Evolutionary conservation across 92 coral and sea anemone genomes (phyloP).

Genomic region (Blastomussa wellsi): DNA sequence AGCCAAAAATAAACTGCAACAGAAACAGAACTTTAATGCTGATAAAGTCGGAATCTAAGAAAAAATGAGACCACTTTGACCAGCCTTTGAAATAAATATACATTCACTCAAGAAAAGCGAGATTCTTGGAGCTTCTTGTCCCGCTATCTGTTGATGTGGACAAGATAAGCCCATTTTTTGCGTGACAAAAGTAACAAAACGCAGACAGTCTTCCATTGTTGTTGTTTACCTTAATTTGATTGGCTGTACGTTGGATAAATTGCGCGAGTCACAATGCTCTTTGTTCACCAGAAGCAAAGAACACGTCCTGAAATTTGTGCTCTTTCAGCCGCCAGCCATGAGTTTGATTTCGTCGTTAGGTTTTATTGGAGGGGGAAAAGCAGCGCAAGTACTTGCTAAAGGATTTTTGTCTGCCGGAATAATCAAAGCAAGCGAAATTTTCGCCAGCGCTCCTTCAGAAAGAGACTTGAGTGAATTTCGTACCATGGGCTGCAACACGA

Average conservation of each 20-base stretch:
- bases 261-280: conserved; percentile 10
- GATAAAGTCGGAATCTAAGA: no score
- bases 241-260: conserved; percentile 17
- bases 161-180: not conserved
- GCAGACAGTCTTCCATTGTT: not conserved
- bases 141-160: no score
- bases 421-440: conserved; percentile 77
- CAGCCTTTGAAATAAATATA: no score
- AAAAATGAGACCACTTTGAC: no score
- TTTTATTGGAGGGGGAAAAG: conserved; percentile 97
- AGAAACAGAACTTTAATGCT: no score
- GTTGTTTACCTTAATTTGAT: not conserved
- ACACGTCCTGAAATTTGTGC: not conserved
- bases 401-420: conserved; percentile 94
- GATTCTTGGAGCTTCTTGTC: no score
- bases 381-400: conserved; percentile 87
- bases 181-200: conserved; percentile 20
- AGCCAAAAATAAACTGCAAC: no score
- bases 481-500: conserved; percentile 84
- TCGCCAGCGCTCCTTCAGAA: conserved; percentile 92
- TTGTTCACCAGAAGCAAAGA: not conserved
- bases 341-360: conserved; percentile 82
- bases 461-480: conserved; percentile 79
- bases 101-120: not conserved
- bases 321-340: conserved; percentile 44